These are phyloP conservation scores for Trachops cirrhosus DNA, from an alignment of 2,797 vertebrate species.

Conservation along the genomic window DNA sequence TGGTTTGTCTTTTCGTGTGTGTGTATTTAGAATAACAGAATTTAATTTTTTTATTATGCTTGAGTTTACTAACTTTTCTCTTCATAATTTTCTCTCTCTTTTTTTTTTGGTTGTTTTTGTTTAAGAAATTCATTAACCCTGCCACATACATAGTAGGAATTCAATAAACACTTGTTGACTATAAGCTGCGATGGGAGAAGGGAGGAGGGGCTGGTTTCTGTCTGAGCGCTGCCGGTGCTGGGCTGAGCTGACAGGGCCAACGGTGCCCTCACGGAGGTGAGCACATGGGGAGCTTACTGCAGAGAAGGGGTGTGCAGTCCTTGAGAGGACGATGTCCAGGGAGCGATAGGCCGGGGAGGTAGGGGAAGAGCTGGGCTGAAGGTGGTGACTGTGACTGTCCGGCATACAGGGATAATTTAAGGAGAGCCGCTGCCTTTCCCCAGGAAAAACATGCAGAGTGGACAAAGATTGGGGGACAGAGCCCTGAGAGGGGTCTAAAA, in stretches of 20 bases:
- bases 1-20: neutral
- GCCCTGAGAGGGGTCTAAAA: neutral
- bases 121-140: constrained; percentile 31
- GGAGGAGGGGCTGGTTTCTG: neutral
- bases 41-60: neutral
- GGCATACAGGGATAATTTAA: neutral
- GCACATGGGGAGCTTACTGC: neutral
- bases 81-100: neutral
- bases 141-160: neutral
- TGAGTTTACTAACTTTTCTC: neutral
- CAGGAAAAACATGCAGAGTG: neutral
- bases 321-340: neutral
- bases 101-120: neutral
- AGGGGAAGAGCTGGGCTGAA: neutral
- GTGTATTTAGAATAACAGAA: neutral
- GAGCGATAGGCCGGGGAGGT: neutral
- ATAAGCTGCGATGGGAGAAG: neutral
- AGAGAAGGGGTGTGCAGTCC: neutral
- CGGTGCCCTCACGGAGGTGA: neutral
- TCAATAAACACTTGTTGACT: neutral
- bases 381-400: neutral
- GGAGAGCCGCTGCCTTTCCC: neutral
- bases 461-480: neutral
- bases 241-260: neutral
- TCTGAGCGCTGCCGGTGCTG: neutral